Percentiles rank a stretch among this genome's conserved stretches.
Conservation (phyloP, 2,888 invertebrate genomes). For the Scelioninae gen. 2 region DNA sequence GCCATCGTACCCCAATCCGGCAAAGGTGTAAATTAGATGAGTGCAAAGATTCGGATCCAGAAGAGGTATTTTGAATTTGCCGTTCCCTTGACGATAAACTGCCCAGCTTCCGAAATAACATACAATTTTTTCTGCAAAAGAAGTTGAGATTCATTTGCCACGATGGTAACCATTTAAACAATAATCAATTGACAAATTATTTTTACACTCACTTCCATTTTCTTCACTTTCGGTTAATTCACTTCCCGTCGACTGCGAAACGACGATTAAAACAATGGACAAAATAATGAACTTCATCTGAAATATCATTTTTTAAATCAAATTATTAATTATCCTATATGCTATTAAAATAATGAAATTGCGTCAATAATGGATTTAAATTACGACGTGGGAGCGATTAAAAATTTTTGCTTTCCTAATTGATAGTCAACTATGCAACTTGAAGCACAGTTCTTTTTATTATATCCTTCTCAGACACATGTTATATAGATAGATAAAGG, state of each 20-base stretch:
- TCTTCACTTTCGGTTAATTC: background rate
- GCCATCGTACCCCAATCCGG: slow-evolving; percentile 78
- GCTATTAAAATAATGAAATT: no score
- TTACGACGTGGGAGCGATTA: no score
- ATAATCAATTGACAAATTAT: background rate
- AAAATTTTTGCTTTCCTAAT: slow-evolving; percentile 30
- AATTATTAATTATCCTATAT: background rate
- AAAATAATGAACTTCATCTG: slow-evolving; percentile 25
- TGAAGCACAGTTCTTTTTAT: slow-evolving; percentile 28
- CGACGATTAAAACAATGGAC: background rate
- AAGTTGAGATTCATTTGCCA: background rate
- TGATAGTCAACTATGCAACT: slow-evolving; percentile 18
- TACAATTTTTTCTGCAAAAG: slow-evolving; percentile 78
- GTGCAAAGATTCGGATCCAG: slow-evolving; percentile 84
- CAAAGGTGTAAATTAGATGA: slow-evolving; percentile 85
- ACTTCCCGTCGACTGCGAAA: background rate
- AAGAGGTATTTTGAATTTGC: slow-evolving; percentile 81
- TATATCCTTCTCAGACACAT: slow-evolving; percentile 36
- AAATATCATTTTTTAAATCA: background rate
- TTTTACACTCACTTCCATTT: slow-evolving; percentile 22
- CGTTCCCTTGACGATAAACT: slow-evolving; percentile 80
- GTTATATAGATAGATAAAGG: slow-evolving; percentile 39
- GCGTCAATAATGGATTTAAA: no score
- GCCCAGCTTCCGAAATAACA: slow-evolving; percentile 89
- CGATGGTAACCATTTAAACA: no score